Evolutionary conservation across 1,140 invertebrate genomes (phyloP), one percentile per base, ranked within the genome.

Genomic region (Drosophila repletoides): DNA sequence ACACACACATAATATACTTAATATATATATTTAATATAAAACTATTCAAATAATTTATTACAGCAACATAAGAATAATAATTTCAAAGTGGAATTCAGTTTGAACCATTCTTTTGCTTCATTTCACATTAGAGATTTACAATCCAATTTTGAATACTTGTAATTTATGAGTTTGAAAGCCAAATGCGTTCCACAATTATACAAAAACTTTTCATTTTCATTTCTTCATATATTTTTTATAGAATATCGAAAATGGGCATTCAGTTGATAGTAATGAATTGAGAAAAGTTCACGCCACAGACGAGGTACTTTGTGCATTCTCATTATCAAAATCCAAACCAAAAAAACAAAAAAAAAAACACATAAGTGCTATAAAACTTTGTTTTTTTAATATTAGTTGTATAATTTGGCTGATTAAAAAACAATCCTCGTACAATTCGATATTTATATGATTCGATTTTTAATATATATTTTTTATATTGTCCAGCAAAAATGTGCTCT

Each of bases 241-340:
- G 89, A 90, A 80, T 77, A 90, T 89, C 83, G 89, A 90, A 83
- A 88, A 90, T 88, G 89, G 89, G 76, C 86, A 88, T 88, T 90
- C 88, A 76, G 83, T 89, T 89, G 88, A 89, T 76, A 90, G 69
- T 89, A 90, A 76, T 86, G 89, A 90, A 86, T 90, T 90, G 79
- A 89, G 88, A 90, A 89, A 90, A 84, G 84, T 90, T 90, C 89
- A 90, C 81, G 89, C 89, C 77, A 90, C 89, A 90, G 89, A 90
- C 88, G 89, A 90, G 89, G 89, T 90, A 90, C 88, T 90, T 90
- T 90, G 88, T 88, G 87, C 86, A 89, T 87, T 88, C n/a, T n/a
- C 81, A 68, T 71, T 63, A 75, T 70, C 66, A 76, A 58, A 41
- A 59, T 24, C 60, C 26, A 49, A 48, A 48, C 21, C 10, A 64